phyloP scores from a whole-genome alignment of 2,797 vertebrate species.

The Smutsia temminckii region DNA sequence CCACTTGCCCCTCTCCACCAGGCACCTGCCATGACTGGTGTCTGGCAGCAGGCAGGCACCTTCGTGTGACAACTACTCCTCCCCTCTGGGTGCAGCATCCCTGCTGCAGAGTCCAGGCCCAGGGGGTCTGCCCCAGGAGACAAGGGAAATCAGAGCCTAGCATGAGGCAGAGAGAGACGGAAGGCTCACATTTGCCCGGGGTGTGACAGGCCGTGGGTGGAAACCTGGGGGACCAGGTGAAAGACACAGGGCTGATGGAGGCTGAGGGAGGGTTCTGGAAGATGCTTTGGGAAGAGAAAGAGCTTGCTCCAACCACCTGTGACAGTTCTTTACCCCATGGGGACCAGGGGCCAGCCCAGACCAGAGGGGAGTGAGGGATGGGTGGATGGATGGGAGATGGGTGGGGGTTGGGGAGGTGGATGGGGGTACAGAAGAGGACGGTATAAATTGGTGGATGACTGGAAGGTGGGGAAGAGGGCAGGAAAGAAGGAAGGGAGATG shows the following conservation, averaged over 20 bases:
- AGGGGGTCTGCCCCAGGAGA: not conserved
- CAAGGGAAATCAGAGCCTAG: not conserved
- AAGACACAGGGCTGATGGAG: not conserved
- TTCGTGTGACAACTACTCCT: not conserved
- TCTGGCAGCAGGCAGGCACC: not conserved
- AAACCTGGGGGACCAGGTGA: not conserved
- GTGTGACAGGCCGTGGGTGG: not conserved
- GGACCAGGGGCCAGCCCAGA: not conserved
- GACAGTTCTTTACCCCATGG: not conserved
- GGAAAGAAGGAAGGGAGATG: not conserved
- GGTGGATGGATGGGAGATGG: not conserved
- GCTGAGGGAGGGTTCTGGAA: not conserved
- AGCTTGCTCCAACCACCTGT: not conserved
- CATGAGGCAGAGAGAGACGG: not conserved
- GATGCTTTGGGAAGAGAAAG: not conserved
- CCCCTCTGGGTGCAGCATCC: not conserved
- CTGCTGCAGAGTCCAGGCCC: not conserved
- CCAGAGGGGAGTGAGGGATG: not conserved
- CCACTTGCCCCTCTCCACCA: rapidly evolving
- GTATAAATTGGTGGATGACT: not conserved
- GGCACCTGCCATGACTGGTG: not conserved
- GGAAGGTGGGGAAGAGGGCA: not conserved
- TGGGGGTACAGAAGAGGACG: too few species aligned
- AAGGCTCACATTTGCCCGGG: not conserved
- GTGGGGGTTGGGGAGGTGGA: not conserved